phyloP scores from a whole-genome alignment of 1,140 invertebrate species.

The Leucophenga varia region DNA sequence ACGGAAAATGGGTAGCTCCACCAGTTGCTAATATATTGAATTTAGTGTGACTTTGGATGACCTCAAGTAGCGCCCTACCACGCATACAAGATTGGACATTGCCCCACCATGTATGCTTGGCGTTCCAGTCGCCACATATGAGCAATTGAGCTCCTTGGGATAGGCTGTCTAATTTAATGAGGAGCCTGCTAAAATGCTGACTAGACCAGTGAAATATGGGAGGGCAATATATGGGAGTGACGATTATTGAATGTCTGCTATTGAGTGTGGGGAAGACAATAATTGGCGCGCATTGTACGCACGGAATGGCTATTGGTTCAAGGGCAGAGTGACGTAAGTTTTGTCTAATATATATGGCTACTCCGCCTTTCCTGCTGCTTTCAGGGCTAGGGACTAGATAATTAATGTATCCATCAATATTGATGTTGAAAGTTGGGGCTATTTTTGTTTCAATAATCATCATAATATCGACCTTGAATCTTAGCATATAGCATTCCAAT shows the following conservation, averaged over 20 bases:
- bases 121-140: constrained; percentile 10
- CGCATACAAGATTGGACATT: neutral
- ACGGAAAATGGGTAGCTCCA: constrained; percentile 6
- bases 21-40: constrained; percentile 6
- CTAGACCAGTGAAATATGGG: neutral
- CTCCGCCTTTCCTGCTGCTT: constrained; percentile 1
- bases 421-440: neutral
- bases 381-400: neutral
- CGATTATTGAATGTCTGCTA: neutral
- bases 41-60: neutral
- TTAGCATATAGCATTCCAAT: neutral
- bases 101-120: constrained; percentile 8
- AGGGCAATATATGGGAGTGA: constrained; percentile 3
- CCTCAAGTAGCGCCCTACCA: neutral
- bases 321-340: neutral
- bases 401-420: neutral
- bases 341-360: neutral
- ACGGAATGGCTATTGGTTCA: too few relatives aligned
- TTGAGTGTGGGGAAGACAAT: neutral
- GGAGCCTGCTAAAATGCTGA: neutral
- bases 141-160: neutral
- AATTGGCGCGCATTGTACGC: constrained; percentile 5
- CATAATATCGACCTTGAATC: neutral
- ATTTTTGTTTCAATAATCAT: constrained; percentile 2
- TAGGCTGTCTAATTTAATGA: neutral